These are phyloP conservation scores for Micrastur ruficollis DNA, from an alignment of 2,797 vertebrate species.

Conservation along the genomic window DNA sequence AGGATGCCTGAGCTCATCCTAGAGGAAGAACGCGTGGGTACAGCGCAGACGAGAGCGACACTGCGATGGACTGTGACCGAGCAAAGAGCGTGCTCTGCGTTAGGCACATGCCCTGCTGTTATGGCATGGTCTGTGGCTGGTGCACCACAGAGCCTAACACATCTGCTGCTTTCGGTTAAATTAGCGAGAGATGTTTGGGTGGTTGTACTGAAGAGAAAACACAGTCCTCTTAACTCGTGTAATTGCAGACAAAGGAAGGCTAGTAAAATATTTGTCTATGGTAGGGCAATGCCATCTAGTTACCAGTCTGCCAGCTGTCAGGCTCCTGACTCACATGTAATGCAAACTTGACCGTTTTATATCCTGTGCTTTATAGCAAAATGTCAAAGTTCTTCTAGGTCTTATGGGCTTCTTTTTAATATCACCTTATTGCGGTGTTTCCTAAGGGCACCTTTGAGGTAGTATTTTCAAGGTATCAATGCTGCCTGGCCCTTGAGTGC, in stretches of 20 bases:
- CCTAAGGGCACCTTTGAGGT: neutral
- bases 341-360: constrained; percentile 15
- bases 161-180: neutral
- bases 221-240: neutral
- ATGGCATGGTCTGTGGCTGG: neutral
- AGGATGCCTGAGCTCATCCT: neutral
- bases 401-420: neutral
- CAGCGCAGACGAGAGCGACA: neutral
- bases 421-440: neutral
- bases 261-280: constrained; percentile 49
- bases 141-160: neutral
- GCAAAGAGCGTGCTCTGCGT: neutral
- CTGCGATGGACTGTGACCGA: neutral
- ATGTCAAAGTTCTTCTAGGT: constrained; percentile 19
- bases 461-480: neutral
- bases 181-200: neutral
- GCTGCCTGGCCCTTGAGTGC: neutral
- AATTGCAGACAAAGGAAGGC: neutral
- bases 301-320: constrained; percentile 50
- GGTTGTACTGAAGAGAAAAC: neutral
- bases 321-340: constrained; percentile 1
- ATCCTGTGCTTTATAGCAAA: neutral
- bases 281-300: constrained; percentile 22
- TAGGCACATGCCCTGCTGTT: rapidly evolving
- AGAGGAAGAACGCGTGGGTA: rapidly evolving